Evolutionary conservation across 2,888 invertebrate species (phyloP), one percentile per base, ranked within the genome.

Genomic region (Dascillus cervinus): DNA sequence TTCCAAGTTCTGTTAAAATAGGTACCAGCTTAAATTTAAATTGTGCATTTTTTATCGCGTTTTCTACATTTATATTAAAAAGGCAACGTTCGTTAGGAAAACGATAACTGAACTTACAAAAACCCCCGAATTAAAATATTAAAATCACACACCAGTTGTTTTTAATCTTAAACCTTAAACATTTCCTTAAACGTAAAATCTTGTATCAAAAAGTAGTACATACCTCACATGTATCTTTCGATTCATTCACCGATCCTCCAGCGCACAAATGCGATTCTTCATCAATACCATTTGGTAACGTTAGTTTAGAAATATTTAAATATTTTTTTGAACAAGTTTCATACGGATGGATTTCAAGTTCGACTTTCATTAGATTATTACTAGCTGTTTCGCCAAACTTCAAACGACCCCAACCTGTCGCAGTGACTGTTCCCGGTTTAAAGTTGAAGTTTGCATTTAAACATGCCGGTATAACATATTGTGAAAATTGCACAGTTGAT

Each of bases 401-500:
- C 14, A 27, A 10, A 4, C 26, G 26, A 9, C 65, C 65, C 65
- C 65, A 65, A 19, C 65, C 65, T n/a, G 58, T 57, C 1, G 62
- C 63, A 2, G 59, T 43, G 1, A 55, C 56, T 49, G 6, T 21
- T 4, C 19, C 12, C 13, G 20, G 23, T 3, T 43, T 30, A 3
- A 43, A 28, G 1, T 29, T 5, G 1, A 23, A 20, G 3, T 33
- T 32, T 1, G 46, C 35, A 12, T 51, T 41, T 10, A 70, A 48
- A 49, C 70, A 70, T 3, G 66, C 65, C 0, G 70, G 70, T 37
- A 65, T 47, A n/a, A 62, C 50, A 26, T 46, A 51, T 11, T 40
- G 34, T 24, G 60, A 43, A 35, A 67, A 64, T 3, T 17, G 14
- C 0, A 65, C 65, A 3, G 32, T 32, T 3, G 40, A 37, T 10